Base-by-base conservation (phyloP, 2,113 vertebrate genomes). In the Syrmaticus mikado region DNA sequence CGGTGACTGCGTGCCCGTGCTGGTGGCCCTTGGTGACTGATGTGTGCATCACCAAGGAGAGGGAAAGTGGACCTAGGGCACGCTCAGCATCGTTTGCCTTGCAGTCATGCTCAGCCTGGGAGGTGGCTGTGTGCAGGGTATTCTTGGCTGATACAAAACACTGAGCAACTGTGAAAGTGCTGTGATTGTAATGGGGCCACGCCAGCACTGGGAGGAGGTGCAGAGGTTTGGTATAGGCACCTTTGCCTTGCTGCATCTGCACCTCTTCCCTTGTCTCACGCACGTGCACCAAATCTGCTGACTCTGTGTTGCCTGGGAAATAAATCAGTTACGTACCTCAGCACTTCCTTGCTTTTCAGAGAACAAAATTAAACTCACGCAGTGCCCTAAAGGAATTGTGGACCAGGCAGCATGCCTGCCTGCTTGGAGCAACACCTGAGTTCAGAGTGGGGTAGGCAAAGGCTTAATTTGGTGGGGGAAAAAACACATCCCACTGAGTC, bases 41-140 rank as follows among this genome's bases (percentile, higher is more conserved):
- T 3, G 0, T 13, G 16, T 66, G 27, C 57, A 58, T 28, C 0
- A 0, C 27, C 8, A 32, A 57, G 46, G 11, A 22, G 9, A 19
- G 48, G 25, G 32, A 16, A 66, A 79, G 80, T 10, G 5, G 7
- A 10, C 41, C n/a, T 36, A 43, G 8, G 40, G 52, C 40, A 74
- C 36, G 16, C 1, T 8, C 6, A 14, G 41, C 18, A 72, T 32
- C 19, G 11, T 65, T 46, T 4, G 6, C 28, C 17, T 57, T 57
- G 2, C 17, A 0, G 22, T 68, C 53, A 11, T 0, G 2, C 11
- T 38, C 16, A 50, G 48, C 8, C 22, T 81, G 40, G 43, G 43
- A 78, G 18, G 20, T 25, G 27, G 2, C 73, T 87, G 45, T 36
- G 38, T 1, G 2, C 66, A 27, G 38, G 50, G 6, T 68, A 11